Evolutionary conservation across 2,797 vertebrate genomes (phyloP), one percentile per base, ranked within the genome.

Genomic region (Danio albolineatus): DNA sequence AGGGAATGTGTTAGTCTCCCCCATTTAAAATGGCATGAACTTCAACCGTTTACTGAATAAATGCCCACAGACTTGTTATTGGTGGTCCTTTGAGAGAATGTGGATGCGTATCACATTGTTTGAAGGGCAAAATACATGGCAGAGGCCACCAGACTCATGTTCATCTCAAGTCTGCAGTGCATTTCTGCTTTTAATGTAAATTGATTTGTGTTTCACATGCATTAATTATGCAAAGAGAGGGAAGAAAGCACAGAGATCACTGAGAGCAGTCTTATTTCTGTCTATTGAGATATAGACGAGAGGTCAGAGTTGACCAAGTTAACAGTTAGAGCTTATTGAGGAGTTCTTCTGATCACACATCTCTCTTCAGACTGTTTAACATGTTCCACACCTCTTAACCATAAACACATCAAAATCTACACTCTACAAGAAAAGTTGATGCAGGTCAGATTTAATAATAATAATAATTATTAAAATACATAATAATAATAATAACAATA

Each of bases 131-230:
- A 62, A 49, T 65, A 43, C 73, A 10, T 12, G 38, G 38, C 8
- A 48, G 57, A 71, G 57, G 49, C 6, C 28, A 16, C 46, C 12
- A 60, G 28, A 72, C 39, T 13, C 60, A 53, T 51, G 73, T 83
- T 83, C 72, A 84, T 88, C 83, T 87, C 89, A 90, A 85, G 85
- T 88, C 85, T 91, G 89, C 85, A 84, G 66, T 69, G 73, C 82
- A 78, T 83, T 85, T 85, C 87, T 91, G 89, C 81, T 90, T 86
- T 88, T 89, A 80, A 62, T 71, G 12, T 17, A 61, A 89, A 91
- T 89, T 89, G 89, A 92, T 92, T 88, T 87, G 75, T 80, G 78
- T 77, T 84, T 70, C 14, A 79, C 66, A 60, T 49, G 83, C 86
- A 92, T 91, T 89, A 89, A 89, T 92, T 90, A 90, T 82, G 83